A percentile compares a stretch with the other conserved stretches of the same genome.
Conservation (phyloP, 2,888 invertebrate genomes). For the Endotricha flammealis region DNA sequence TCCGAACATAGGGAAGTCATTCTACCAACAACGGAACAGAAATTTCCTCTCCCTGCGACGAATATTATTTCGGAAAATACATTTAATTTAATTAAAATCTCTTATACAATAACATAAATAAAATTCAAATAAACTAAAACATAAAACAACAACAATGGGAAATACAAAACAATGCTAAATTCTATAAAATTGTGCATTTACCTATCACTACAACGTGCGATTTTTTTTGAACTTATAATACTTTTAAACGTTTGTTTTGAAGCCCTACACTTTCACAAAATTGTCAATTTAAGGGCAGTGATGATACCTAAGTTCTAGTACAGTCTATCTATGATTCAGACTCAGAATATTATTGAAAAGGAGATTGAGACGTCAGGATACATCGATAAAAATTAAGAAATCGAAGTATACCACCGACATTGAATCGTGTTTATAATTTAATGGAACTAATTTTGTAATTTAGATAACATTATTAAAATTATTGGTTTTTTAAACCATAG, state of each 20-base stretch:
- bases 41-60: slow-evolving; percentile 71
- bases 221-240: too few species aligned
- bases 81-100: slow-evolving; percentile 23
- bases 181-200: slow-evolving; percentile 33
- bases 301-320: slow-evolving; percentile 7
- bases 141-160: slow-evolving; percentile 52
- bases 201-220: slow-evolving; percentile 27
- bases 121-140: slow-evolving; percentile 25
- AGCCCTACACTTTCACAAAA: slow-evolving; percentile 24
- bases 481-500: slow-evolving; percentile 56
- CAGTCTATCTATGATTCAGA: slow-evolving; percentile 1
- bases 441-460: neutral
- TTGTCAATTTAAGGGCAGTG: slow-evolving; percentile 48
- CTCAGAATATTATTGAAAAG: neutral
- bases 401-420: slow-evolving; percentile 1
- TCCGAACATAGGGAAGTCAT: slow-evolving; percentile 39
- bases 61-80: slow-evolving; percentile 25
- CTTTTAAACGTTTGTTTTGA: too few species aligned
- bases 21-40: slow-evolving; percentile 72
- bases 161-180: slow-evolving; percentile 34
- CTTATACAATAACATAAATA: slow-evolving; percentile 28
- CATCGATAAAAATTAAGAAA: neutral
- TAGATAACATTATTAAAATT: neutral
- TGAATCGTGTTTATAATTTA: neutral
- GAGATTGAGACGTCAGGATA: slow-evolving; percentile 3